Evolutionary conservation across 2,888 invertebrate species (phyloP), one percentile per base, ranked within the genome.

Genomic region (Resseliella maxima): DNA sequence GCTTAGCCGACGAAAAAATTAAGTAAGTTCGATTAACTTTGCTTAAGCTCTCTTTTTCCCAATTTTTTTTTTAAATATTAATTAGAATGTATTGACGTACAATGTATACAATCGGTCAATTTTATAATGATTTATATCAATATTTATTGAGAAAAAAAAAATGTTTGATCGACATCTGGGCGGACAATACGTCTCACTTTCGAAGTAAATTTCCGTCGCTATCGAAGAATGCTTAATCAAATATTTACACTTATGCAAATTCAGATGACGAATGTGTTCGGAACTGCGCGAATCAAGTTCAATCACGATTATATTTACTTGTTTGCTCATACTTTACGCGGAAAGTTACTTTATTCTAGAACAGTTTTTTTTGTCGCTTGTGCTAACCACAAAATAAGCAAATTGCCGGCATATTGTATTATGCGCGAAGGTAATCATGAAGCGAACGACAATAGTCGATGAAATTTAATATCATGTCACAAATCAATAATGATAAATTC

Each of bases 1-100:
- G 97, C 86, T 94, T 94, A 86, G 93, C 94, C 88, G 96, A 97
- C 88, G 97, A 98, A 90, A 97, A 96, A 93, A 94, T 96, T 88
- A 94, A 94, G 95, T 94, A 90, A 92, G 91, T 86, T 64, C 31
- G 36, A 38, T 83, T 3, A 83, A 36, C 38, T 38, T 59, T 50
- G 21, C 21, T 18, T 6, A 8, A 8, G 41, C 12, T 41, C 12
- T 41, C 18, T 83, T 38, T 85, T 85, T 5, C n/a, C 41, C 3
- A 27, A 12, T 2, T 85, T 31, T 12, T 36, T 36, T 27, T 27
- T 36, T 83, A n/a, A 41, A 24, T 85, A 41, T 21, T 72, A 38
- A 35, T 81, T 36, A 85, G 27, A 41, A 45, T n/a, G 12, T 45
- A 41, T 85, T 85, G 38, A 85, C 64, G 45, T 24, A 81, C 59